Evolutionary conservation across 1,140 invertebrate species (phyloP), one percentile per base, ranked within the genome.

Genomic region (Phymorhynchus buccinoides): DNA sequence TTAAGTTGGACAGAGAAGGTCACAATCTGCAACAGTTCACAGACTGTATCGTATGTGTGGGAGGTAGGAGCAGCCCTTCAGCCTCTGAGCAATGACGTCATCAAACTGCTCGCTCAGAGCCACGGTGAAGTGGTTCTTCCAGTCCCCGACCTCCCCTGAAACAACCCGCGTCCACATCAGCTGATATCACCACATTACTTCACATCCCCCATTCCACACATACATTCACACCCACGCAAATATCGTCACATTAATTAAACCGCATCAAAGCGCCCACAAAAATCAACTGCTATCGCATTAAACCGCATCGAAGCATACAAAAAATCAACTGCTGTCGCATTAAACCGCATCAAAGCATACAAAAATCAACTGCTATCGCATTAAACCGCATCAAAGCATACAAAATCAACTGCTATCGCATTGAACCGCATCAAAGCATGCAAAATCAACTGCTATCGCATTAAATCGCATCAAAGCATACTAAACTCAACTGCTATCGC

Each of bases 101-200:
- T 94, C 92, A 87, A 94, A 94, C 12, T 83, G 78, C 80, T 91
- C 90, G 78, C 87, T 91, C 75, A 94, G 90, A 12, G 91, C 90
- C 32, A 89, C 88, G 1, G 90, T 93, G 84, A 94, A 93, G 87
- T 94, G 90, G 78, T 93, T 94, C 85, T 92, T 94, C 94, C 94
- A 94, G 89, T 94, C 94, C 66, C 94, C 94, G 52, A 94, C 90
- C 85, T 89, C 84, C 22, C 93, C 93, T 91, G 77, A 7, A 85
- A 88, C 18, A 77, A 92, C 18, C n/a, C n/a, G n/a, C n/a, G n/a
- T 32, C 12, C 71, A 35, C 32, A 73, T 35, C 56, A 48, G 7
- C 27, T 68, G 32, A 27, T 6, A 56, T 56, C 27, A 14, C 27
- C 52, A 56, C 12, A 56, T 27, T 14, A 27, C 52, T 56, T 56